Percentiles rank a stretch among this genome's conserved stretches.
phyloP scores from a whole-genome alignment of 64 coral and sea anemone genomes.

The Acropora tenuis region DNA sequence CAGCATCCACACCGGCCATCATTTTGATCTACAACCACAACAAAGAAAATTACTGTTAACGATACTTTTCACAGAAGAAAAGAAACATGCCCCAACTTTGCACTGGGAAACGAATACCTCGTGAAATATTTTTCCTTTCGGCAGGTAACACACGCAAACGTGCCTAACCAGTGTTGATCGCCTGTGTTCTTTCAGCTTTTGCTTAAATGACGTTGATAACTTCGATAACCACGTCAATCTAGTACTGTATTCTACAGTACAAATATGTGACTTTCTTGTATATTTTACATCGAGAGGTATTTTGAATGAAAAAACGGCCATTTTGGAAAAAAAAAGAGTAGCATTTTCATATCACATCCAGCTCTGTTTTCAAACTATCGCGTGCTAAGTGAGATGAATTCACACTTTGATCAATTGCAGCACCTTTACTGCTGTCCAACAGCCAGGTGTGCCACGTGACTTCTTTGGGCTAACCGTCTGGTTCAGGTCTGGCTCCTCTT shows the following conservation, averaged over 20 bases:
- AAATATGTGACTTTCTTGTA: no score
- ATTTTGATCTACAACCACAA: conserved; percentile 27
- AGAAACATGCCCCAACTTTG: no score
- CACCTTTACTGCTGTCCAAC: conserved; percentile 38
- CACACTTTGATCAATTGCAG: background rate
- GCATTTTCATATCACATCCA: background rate
- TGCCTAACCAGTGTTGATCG: no score
- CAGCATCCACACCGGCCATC: conserved; percentile 37
- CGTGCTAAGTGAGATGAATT: background rate
- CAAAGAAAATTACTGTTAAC: background rate
- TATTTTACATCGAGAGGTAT: no score
- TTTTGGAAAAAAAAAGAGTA: background rate
- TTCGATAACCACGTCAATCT: no score
- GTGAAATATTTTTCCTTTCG: no score
- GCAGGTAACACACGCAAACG: no score
- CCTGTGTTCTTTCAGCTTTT: no score
- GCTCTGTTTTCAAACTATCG: background rate
- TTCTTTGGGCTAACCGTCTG: background rate
- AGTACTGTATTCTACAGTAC: no score
- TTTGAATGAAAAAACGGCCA: background rate
- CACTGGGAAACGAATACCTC: no score
- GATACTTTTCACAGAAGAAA: no score
- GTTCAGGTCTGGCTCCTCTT: background rate
- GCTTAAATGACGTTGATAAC: no score
- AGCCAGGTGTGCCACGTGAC: background rate